Evolutionary conservation across 2,888 invertebrate species (phyloP), one percentile per base, ranked within the genome.

Genomic region (Hypercompe scribonia): DNA sequence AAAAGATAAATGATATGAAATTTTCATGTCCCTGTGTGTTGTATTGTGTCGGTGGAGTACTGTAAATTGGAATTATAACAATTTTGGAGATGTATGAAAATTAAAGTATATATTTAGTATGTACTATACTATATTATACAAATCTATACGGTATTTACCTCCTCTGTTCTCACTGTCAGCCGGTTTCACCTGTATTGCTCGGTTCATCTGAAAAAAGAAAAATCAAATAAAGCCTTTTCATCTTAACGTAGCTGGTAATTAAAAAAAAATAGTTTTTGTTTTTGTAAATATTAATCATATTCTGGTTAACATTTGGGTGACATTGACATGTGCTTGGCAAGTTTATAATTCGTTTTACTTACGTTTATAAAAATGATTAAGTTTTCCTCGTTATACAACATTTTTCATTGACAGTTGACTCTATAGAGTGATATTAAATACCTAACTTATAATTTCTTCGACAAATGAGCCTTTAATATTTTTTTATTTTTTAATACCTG

Each of bases 161-260:
- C 98, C 97, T 97, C 99, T 98, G 97, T 99, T 99, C 97, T 99
- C 99, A 97, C 98, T 99, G 97, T 99, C 99, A 96, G 99, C 99
- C 96, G 99, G 99, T 97, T 99, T 99, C 97, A 99, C 99, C 97
- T 99, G 99, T 97, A 99, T 99, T 96, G 99, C 99, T 97, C 99
- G 99, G 97, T 99, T 99, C 99, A 99, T 99, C 99, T 99, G 98
- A 68, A 98, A 98, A 88, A 87, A 87, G 93, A 66, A 15, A 88
- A 82, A 84, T 83, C 78, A 58, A 46, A 28, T 39, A 58, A n/a
- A 24, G 0, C 11, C n/a, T 42, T 24, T 11, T 33, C 13, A 42
- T n/a, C 58, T 1, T 33, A 66, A 36, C n/a, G n/a, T 61, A 28
- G n/a, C n/a, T 28, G 39, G 39, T 15, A n/a, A n/a, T 13, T 0